Evolutionary conservation across 1,140 invertebrate genomes (phyloP).

Genomic region (Medauroidea extradentata): DNA sequence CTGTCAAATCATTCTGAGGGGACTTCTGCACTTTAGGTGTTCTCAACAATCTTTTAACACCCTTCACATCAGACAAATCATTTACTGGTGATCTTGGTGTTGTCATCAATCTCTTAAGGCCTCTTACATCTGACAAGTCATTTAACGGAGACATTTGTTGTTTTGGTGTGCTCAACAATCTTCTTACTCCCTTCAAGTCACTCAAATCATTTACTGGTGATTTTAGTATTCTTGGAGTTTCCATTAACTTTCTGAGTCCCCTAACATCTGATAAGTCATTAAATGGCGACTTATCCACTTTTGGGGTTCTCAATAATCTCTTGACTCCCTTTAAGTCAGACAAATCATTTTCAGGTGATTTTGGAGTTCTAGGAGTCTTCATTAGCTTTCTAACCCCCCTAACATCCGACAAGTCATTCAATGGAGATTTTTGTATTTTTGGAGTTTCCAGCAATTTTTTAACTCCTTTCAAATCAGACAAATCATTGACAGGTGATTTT

Average conservation of each 20-base stretch:
- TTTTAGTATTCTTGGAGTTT: slow-evolving; percentile 9
- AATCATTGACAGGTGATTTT: slow-evolving; percentile 38
- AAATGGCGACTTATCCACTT: slow-evolving; percentile 34
- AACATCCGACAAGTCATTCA: slow-evolving; percentile 43
- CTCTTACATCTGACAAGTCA: slow-evolving; percentile 32
- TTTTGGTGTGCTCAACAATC: slow-evolving; percentile 25
- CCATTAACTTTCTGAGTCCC: slow-evolving; percentile 39
- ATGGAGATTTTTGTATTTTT: slow-evolving; percentile 31
- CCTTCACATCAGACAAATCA: slow-evolving; percentile 26
- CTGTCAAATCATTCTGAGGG: not conserved
- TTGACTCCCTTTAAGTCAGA: slow-evolving; percentile 37
- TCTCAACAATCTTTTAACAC: not conserved
- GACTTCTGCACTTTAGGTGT: slow-evolving; percentile 2
- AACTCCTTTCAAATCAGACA: slow-evolving; percentile 41
- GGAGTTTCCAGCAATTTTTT: slow-evolving; percentile 33
- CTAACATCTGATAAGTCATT: slow-evolving; percentile 43
- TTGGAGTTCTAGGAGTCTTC: not conserved
- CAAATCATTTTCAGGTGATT: slow-evolving; percentile 22
- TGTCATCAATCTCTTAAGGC: slow-evolving; percentile 40
- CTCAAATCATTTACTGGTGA: slow-evolving; percentile 24
- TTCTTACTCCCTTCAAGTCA: slow-evolving; percentile 41
- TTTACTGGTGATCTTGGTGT: slow-evolving; percentile 42
- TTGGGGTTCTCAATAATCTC: slow-evolving; percentile 36
- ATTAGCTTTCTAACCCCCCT: slow-evolving; percentile 37
- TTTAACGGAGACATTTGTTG: slow-evolving; percentile 33